Percentiles rank a stretch among this genome's conserved stretches.
Evolutionary conservation across 2,797 vertebrate genomes (phyloP).

Genomic region (Buphagus erythrorhynchus): DNA sequence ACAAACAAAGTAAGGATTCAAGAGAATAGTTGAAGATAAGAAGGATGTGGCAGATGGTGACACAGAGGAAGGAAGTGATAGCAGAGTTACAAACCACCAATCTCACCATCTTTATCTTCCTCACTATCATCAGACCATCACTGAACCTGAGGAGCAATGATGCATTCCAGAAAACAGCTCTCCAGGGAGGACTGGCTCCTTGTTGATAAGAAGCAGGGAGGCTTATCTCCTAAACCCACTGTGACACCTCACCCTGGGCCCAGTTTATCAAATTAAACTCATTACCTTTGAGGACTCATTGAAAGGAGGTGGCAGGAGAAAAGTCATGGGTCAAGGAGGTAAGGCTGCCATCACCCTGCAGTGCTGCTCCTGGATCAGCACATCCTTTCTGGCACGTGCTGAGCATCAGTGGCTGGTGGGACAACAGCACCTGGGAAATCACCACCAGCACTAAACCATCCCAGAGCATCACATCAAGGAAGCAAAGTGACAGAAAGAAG

Average conservation of each 20-base stretch:
- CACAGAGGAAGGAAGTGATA: not conserved
- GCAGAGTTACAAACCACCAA: not conserved
- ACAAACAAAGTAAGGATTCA: not conserved
- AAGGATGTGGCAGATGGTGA: not conserved
- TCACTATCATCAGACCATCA: not conserved
- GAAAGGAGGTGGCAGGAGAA: not conserved
- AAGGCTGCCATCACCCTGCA: accelerated
- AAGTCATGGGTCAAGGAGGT: not conserved
- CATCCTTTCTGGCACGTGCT: accelerated
- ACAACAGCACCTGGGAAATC: not conserved
- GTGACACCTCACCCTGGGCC: not conserved
- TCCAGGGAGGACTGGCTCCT: not conserved
- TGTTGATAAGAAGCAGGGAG: not conserved
- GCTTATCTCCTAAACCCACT: constrained; percentile 14
- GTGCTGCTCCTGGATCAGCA: accelerated
- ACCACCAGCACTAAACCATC: not conserved
- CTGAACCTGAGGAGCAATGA: not conserved
- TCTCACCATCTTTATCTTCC: not conserved
- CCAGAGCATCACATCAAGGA: accelerated
- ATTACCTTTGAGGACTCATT: not conserved
- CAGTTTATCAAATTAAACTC: not conserved
- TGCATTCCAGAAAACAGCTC: constrained; percentile 2
- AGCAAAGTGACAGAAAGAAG: not conserved
- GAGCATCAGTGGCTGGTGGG: not conserved
- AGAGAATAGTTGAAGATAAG: not conserved